Evolutionary conservation across 2,888 invertebrate species (phyloP).

Genomic region (Cheilosia impressa): DNA sequence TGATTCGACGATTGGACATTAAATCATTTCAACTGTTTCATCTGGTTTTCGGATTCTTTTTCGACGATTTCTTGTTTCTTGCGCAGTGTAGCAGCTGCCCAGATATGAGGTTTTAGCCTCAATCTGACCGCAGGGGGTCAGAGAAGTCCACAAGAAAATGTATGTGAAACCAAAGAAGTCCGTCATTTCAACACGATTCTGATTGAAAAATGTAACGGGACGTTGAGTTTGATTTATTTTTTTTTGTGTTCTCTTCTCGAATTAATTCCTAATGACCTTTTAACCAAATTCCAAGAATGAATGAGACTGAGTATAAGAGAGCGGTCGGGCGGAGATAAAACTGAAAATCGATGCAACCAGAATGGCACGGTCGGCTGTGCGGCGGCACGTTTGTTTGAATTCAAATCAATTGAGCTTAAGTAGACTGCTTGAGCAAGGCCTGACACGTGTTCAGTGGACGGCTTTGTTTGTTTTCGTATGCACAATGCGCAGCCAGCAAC

Average conservation of each 20-base stretch:
- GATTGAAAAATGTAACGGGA: conserved; percentile 67
- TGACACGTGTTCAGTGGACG: conserved; percentile 65
- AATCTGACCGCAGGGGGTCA: conserved; percentile 57
- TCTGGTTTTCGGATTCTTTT: conserved; percentile 12
- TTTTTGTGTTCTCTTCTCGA: conserved; percentile 12
- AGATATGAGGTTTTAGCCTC: conserved; percentile 41
- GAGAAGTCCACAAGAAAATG: conserved; percentile 26
- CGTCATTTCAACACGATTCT: conserved; percentile 51
- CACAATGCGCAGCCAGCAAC: conserved; percentile 35
- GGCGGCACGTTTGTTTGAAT: conserved; percentile 70
- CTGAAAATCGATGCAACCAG: conserved; percentile 55
- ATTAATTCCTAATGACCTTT: conserved; percentile 64
- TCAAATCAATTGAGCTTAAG: conserved; percentile 71
- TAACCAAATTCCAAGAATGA: conserved; percentile 67
- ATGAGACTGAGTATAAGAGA: conserved; percentile 31
- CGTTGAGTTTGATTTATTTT: conserved; percentile 44
- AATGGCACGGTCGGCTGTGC: conserved; percentile 35
- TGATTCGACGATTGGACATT: conserved; percentile 47
- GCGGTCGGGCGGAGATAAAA: conserved; percentile 28
- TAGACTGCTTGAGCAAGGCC: conserved; percentile 53
- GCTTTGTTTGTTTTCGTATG: conserved; percentile 57
- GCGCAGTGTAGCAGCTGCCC: neutral
- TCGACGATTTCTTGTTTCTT: conserved; percentile 1
- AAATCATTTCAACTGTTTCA: conserved; percentile 57
- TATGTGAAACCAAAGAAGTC: conserved; percentile 29